Evolutionary conservation across 2,888 invertebrate species (phyloP), one percentile per base, ranked within the genome.

Genomic region (Mesopsocus fuscifrons): DNA sequence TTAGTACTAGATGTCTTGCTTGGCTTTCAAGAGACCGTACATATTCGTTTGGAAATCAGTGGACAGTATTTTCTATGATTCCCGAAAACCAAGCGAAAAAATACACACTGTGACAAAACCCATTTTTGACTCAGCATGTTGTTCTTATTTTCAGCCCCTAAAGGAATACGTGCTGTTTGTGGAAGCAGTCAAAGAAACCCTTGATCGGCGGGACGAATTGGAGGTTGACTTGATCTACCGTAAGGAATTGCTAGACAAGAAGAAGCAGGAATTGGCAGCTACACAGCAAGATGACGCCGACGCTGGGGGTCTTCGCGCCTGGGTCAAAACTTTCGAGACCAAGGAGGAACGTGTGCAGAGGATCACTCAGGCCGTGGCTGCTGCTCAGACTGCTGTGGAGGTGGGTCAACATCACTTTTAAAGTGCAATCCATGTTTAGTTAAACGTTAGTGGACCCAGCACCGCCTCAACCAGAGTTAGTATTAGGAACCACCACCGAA

Each of bases 161-260:
- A 60, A 59, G 51, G 78, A 78, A 53, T 77, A 77, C 53, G 58
- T 73, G 18, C 61, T 70, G 42, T 77, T 77, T 52, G 64, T 75
- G 40, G 76, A 77, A 49, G 72, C 74, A 31, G 72, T 76, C 4
- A 74, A 74, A 59, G 74, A 72, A 51, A 72, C 74, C 13, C 54
- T 77, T 26, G 59, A 64, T 42, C 66, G 73, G 46, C 59, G 78
- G 23, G 77, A 78, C 52, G 61, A 66, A 1, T 69, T 72, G 53
- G 77, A 78, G 53, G 67, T 67, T 48, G 67, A 70, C 44, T 76
- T 74, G 53, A 76, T 77, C 53, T 58, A 64, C 45, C 69, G 71
- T 1, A 59, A 72, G 26, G 74, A 77, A 35, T 74, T 77, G 52
- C 57, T 76, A 34, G 65, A 66, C 42, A 73, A 69, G 51, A 67